Percentiles rank a stretch among this genome's conserved stretches.
Evolutionary conservation across 92 coral and sea anemone species (phyloP).

Genomic region (Heteractis magnifica): DNA sequence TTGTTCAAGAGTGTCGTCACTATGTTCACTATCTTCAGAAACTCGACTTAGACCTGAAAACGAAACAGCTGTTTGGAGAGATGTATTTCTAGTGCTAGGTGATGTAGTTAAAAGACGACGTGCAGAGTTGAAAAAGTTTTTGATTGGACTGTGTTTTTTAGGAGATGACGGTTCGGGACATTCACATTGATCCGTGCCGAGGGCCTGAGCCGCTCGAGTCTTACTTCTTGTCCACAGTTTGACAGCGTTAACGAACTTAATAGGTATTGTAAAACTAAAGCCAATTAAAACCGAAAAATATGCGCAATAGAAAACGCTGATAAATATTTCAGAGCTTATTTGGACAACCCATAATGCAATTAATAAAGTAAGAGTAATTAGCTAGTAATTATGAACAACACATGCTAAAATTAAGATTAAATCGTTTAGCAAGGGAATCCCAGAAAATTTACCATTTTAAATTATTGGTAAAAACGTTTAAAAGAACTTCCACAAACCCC

Average conservation of each 20-base stretch:
- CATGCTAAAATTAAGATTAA: too few relatives aligned
- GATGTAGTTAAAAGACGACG: not conserved
- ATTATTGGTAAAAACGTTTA: too few relatives aligned
- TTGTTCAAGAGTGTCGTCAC: not conserved
- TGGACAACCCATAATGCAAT: too few relatives aligned
- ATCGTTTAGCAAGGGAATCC: not conserved
- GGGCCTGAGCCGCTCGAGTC: constrained; percentile 24
- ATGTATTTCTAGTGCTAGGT: not conserved
- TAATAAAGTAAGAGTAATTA: too few relatives aligned
- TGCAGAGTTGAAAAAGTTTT: not conserved
- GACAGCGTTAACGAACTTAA: constrained; percentile 6
- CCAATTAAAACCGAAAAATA: not conserved
- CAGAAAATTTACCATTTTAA: too few relatives aligned
- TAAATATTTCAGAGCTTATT: too few relatives aligned
- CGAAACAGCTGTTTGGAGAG: not conserved
- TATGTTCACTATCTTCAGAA: not conserved
- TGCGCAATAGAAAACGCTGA: too few relatives aligned
- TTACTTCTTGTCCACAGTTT: constrained; percentile 25
- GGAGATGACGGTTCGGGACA: too few relatives aligned
- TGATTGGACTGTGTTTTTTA: too few relatives aligned
- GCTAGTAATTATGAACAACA: too few relatives aligned
- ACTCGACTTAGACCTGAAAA: not conserved
- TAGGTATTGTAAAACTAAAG: not conserved
- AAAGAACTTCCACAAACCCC: too few relatives aligned
- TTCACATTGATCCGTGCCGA: not conserved